Conservation (phyloP, 1,140 invertebrate genomes). For the Aphelinus atriplicis region DNA sequence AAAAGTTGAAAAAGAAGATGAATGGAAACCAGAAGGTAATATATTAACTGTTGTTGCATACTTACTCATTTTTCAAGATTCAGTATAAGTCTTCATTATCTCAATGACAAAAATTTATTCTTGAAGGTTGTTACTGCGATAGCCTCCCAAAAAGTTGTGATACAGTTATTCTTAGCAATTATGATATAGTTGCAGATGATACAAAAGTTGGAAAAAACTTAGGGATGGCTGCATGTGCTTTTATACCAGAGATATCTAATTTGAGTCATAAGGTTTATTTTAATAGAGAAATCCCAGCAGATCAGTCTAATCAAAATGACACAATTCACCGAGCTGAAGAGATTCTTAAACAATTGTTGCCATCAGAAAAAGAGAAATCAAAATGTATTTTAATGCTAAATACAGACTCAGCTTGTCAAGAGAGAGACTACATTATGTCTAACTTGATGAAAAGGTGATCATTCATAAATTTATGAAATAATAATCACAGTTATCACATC, state of each 20-base stretch:
- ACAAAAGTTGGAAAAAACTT: conserved; percentile 41
- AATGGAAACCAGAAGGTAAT: conserved; percentile 28
- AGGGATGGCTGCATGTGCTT: conserved; percentile 42
- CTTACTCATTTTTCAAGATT: not conserved
- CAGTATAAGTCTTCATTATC: no score
- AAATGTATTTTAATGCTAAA: conserved; percentile 53
- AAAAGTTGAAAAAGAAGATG: conserved; percentile 29
- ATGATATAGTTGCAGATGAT: conserved; percentile 40
- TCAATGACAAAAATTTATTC: not conserved
- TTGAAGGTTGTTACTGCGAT: conserved; percentile 44
- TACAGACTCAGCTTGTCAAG: no score
- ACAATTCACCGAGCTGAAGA: conserved; percentile 25
- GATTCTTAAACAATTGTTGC: conserved; percentile 23
- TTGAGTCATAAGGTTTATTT: conserved; percentile 42
- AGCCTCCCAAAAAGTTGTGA: conserved; percentile 41
- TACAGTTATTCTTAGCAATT: conserved; percentile 32
- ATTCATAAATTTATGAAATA: no score
- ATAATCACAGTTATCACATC: no score
- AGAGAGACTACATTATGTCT: no score
- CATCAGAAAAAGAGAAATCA: conserved; percentile 34
- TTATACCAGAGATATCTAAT: conserved; percentile 51
- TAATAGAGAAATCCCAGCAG: no score
- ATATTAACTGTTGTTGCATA: not conserved
- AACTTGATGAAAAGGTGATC: no score
- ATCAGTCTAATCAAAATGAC: not conserved